Conservation (phyloP, 2,113 vertebrate species). For the Pachyramphus minor region DNA sequence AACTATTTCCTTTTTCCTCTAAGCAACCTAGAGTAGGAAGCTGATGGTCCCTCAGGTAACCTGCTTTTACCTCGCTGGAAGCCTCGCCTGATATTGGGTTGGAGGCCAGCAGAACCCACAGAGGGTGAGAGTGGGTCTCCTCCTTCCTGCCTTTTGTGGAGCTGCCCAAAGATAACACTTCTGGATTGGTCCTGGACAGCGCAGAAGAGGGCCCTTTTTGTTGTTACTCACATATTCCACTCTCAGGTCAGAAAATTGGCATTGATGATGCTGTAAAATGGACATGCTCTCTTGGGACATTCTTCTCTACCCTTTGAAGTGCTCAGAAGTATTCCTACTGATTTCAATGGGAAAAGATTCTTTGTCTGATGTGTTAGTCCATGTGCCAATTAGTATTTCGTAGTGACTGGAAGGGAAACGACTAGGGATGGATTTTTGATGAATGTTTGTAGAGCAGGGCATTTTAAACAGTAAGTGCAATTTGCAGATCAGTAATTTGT, state of each 20-base stretch:
- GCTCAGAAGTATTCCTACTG: not conserved
- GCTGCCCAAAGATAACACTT: not conserved
- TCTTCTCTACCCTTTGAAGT: not conserved
- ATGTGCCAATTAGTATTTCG: not conserved
- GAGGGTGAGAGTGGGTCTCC: not conserved
- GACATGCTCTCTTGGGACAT: not conserved
- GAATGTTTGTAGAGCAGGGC: not conserved
- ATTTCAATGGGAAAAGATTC: not conserved
- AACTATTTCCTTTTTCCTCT: constrained; percentile 45
- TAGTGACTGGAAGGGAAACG: not conserved
- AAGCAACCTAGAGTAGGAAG: constrained; percentile 7
- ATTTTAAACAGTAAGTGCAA: not conserved
- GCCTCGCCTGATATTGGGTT: not conserved
- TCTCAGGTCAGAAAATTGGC: not conserved
- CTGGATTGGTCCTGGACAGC: not conserved
- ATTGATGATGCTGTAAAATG: not conserved
- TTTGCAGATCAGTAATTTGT: not conserved
- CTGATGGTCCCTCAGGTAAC: not conserved
- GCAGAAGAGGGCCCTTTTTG: not conserved
- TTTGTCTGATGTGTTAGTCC: not conserved
- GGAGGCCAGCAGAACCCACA: not conserved
- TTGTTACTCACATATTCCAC: not conserved
- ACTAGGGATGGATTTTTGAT: not conserved
- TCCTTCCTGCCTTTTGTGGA: not conserved
- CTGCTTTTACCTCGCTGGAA: not conserved